Evolutionary conservation across 2,888 invertebrate genomes (phyloP).

Genomic region (Agrotis exclamationis): DNA sequence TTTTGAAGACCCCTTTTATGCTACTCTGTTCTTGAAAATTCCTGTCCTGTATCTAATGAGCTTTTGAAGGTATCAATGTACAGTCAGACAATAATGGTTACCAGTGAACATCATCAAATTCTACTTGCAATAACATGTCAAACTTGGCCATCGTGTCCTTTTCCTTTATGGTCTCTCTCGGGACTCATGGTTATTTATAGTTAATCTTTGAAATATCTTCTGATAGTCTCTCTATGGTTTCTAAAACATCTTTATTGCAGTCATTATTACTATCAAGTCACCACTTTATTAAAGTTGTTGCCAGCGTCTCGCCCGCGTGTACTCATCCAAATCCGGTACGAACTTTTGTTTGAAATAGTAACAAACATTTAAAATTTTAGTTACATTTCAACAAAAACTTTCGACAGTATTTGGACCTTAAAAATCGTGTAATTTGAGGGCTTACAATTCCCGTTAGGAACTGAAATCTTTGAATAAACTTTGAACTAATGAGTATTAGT

Average conservation of each 20-base stretch:
- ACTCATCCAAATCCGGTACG: too few relatives aligned
- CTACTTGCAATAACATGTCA: not conserved
- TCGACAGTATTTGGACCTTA: not conserved
- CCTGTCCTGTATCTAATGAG: not conserved
- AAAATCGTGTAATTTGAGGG: not conserved
- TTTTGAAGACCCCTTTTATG: too few relatives aligned
- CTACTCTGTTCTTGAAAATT: too few relatives aligned
- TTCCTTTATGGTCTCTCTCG: not conserved
- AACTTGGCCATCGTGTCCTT: not conserved
- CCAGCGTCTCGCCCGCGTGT: too few relatives aligned
- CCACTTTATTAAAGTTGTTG: too few relatives aligned
- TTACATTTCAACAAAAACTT: not conserved
- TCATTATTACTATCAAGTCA: too few relatives aligned
- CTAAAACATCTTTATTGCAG: not conserved
- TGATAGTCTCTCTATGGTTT: not conserved
- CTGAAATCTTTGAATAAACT: slow-evolving; percentile 1
- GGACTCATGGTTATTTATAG: too few relatives aligned
- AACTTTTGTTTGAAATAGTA: too few relatives aligned
- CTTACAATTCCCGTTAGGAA: too few relatives aligned
- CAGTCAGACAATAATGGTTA: not conserved
- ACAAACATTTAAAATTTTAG: too few relatives aligned
- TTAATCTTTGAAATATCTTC: not conserved
- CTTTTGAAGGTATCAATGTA: not conserved
- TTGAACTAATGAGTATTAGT: not conserved
- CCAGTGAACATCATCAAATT: not conserved